A percentile compares a stretch with the other conserved stretches of the same genome.
Conservation (phyloP, 2,888 invertebrate genomes). For the Tenodera sinensis region DNA sequence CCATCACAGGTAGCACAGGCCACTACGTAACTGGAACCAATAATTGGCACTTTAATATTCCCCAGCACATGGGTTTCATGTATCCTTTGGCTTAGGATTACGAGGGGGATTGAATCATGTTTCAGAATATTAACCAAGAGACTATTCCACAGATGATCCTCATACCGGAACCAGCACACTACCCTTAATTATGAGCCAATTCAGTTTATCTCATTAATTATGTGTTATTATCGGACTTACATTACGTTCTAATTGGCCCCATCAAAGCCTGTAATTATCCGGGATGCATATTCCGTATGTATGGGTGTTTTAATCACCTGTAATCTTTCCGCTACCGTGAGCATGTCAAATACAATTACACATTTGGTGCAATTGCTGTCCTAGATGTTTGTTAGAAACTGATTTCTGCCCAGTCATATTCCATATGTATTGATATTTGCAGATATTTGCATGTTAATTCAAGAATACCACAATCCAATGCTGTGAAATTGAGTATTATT, state of each 20-base stretch:
- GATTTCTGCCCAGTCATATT: no score
- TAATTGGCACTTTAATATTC: no score
- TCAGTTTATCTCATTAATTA: neutral
- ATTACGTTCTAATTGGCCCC: neutral
- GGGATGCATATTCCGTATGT: neutral
- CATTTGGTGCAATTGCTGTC: neutral
- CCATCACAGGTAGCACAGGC: no score
- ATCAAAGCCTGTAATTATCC: neutral
- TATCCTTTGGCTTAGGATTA: no score
- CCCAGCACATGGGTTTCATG: no score
- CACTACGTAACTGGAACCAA: no score
- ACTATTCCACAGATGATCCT: neutral
- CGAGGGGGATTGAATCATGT: no score
- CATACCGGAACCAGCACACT: neutral
- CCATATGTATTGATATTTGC: no score
- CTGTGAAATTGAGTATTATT: no score
- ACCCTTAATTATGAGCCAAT: neutral
- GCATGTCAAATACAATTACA: neutral
- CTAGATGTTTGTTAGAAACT: no score
- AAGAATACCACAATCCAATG: no score
- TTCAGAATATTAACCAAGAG: neutral
- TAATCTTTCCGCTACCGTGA: neutral
- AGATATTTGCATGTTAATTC: no score
- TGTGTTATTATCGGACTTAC: neutral
- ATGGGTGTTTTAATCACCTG: neutral